Base-by-base conservation (phyloP, 2,888 invertebrate genomes). In the Dastarcus helophoroides region DNA sequence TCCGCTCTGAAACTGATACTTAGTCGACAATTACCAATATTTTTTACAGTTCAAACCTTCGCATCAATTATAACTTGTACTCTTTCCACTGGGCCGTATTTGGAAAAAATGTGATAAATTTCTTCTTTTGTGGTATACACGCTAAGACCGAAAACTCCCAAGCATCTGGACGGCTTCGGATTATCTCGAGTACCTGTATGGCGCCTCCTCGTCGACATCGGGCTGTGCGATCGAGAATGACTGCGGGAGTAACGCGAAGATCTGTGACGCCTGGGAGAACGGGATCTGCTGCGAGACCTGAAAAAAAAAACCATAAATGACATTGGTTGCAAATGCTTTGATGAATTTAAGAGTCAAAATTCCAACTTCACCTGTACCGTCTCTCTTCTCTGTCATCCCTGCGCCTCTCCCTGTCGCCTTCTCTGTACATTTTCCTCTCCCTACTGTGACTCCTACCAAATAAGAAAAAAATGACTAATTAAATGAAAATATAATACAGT, bases 1-100 rank as follows among this genome's bases (percentile, higher is more conserved):
- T 4, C 88, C 86, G 45, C 89, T 89, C 86, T 91, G 64, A 11
- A 35, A 31, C 14, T 22, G 6, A 28, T 6, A 11, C 10, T 13
- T 11, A 7, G 12, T 12, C 6, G 10, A 13, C 19, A 19, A 19
- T 19, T 7, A 19, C 19, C n/a, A n/a, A 7, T n/a, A 19, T 7
- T 19, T 19, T n/a, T 19, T 19, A 6, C 19, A 19, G 19, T 2
- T 33, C 50, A 63, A 60, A 84, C 85, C 76, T 93, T 93, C 26
- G 90, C 90, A 64, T 97, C 95, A 50, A 91, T 86, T 30, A 97
- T 91, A 40, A 97, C 80, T 66, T 93, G 88, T 13, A 89, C 82
- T 55, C 88, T 79, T 55, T 94, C 90, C 16, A 97, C 80, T 0
- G 81, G 80, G 2, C 95, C 95, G 58, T 79, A 95, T 58, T 90